A percentile compares a stretch with the other conserved stretches of the same genome.
Conservation (phyloP, 2,888 invertebrate genomes). For the Poecilus cupreus region DNA sequence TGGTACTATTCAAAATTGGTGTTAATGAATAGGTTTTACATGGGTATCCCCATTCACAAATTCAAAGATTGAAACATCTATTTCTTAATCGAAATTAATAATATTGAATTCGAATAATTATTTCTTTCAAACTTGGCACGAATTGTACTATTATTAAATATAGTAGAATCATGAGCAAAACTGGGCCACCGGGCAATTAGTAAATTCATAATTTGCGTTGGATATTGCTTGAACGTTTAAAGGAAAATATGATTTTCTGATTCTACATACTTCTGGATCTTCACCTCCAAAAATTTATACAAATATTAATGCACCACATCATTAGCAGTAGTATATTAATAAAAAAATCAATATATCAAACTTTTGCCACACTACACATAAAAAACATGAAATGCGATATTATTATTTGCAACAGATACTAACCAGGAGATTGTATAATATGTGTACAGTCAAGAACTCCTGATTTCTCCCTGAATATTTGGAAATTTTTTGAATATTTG, state of each 20-base stretch:
- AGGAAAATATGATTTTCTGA: slow-evolving; percentile 5
- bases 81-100: not conserved
- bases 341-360: not conserved
- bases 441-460: not conserved
- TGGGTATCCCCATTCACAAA: not conserved
- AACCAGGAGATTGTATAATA: not conserved
- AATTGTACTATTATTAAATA: slow-evolving; percentile 5
- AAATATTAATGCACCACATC: not conserved
- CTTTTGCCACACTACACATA: no score
- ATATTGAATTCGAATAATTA: not conserved
- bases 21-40: not conserved
- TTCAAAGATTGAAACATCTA: not conserved
- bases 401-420: no score
- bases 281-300: not conserved
- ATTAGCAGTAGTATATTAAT: no score
- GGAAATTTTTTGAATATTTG: no score
- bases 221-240: not conserved
- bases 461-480: no score
- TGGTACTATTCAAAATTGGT: not conserved
- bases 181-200: not conserved
- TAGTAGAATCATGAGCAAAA: not conserved
- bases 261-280: not conserved
- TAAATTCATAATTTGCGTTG: not conserved
- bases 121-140: not conserved
- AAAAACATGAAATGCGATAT: no score